These are phyloP conservation scores for Zaprionus capensis DNA, from an alignment of 1,140 invertebrate species.

Conservation along the genomic window DNA sequence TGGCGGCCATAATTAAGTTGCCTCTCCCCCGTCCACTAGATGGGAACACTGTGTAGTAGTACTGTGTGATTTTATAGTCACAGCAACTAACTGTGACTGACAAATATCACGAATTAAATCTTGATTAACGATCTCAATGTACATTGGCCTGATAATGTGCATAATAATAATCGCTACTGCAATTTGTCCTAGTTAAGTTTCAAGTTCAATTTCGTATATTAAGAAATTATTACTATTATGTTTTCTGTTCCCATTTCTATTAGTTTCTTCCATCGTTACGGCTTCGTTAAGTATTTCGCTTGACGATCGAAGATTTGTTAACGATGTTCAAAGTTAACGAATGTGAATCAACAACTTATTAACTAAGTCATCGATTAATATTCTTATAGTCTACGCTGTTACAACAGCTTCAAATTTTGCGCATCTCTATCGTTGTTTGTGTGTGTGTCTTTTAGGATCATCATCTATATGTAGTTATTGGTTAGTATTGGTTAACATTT, in stretches of 20 bases:
- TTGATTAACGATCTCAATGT: conserved; percentile 10
- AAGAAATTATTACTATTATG: background rate
- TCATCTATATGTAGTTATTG: background rate
- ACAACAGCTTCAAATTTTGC: background rate
- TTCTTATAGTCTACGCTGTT: background rate
- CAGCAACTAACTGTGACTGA: conserved; percentile 15
- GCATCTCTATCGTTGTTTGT: too few relatives aligned
- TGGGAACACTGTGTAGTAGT: conserved; percentile 6
- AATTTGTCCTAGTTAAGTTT: background rate
- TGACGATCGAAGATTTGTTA: too few relatives aligned
- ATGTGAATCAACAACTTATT: too few relatives aligned
- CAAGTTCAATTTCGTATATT: background rate
- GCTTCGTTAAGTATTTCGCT: background rate
- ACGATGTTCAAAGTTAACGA: too few relatives aligned
- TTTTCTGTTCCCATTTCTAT: background rate
- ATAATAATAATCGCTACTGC: background rate
- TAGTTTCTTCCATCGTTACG: background rate
- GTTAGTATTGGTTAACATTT: conserved; percentile 2
- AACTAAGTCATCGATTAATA: too few relatives aligned
- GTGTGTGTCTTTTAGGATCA: too few relatives aligned
- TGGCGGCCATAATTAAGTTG: conserved; percentile 54
- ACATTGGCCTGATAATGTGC: background rate
- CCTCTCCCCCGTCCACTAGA: conserved; percentile 30
- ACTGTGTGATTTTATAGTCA: conserved; percentile 33
- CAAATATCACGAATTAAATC: conserved; percentile 3